Conservation (phyloP, 2,113 vertebrate genomes). For the Zosterops borbonicus region DNA sequence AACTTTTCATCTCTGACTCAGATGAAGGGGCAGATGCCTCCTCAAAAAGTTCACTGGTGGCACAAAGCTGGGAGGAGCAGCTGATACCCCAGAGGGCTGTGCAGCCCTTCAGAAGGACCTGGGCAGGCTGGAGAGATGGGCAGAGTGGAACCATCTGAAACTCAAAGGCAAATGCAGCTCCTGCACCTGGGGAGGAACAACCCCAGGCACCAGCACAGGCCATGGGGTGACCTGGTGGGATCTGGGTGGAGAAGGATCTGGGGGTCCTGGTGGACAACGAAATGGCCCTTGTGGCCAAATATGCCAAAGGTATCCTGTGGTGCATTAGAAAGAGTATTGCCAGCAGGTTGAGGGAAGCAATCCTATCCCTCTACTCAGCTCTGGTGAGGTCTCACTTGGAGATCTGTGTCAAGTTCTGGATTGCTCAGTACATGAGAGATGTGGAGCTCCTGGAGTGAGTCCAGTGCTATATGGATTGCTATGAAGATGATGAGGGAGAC, state of each 20-base stretch:
- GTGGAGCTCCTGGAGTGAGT: background rate
- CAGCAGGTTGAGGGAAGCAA: background rate
- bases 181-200: background rate
- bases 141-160: background rate
- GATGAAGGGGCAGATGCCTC: background rate
- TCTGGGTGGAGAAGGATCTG: background rate
- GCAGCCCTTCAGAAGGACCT: background rate
- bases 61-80: background rate
- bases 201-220: background rate
- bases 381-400: background rate
- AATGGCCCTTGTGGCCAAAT: background rate
- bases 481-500: background rate
- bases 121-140: background rate
- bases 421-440: background rate
- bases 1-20: background rate
- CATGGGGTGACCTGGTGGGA: background rate
- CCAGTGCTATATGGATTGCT: background rate
- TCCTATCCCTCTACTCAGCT: background rate
- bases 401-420: background rate
- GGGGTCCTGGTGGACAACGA: background rate
- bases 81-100: rapidly evolving
- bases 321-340: background rate
- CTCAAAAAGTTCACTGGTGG: background rate
- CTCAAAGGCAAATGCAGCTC: background rate
- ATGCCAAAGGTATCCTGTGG: background rate